Conservation (phyloP, 2,113 vertebrate species). For the Catharus minimus region DNA sequence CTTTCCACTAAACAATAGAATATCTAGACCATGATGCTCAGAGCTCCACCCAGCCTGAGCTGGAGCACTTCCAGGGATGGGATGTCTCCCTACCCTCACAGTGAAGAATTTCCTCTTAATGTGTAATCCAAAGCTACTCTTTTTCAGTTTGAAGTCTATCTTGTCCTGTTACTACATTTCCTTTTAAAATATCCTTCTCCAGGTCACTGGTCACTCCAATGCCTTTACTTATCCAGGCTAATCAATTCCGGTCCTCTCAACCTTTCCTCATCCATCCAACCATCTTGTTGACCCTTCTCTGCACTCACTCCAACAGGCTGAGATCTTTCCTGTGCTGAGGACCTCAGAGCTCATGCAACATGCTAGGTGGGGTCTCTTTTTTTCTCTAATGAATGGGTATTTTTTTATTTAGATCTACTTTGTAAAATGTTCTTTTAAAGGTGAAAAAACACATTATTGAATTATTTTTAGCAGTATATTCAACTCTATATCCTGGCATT, state of each 20-base stretch:
- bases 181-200: neutral
- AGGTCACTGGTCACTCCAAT: accelerated
- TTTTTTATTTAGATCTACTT: neutral
- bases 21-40: accelerated
- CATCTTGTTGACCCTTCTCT: neutral
- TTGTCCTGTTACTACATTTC: no score
- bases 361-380: accelerated
- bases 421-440: neutral
- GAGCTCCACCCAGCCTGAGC: neutral
- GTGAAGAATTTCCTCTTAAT: neutral
- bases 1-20: no score
- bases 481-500: no score
- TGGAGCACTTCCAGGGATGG: neutral
- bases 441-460: no score
- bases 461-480: no score
- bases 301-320: accelerated
- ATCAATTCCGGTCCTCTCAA: neutral
- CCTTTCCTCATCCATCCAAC: neutral
- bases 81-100: neutral
- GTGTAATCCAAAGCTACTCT: neutral
- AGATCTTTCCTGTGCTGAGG: neutral
- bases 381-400: accelerated
- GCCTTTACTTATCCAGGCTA: neutral
- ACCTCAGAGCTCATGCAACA: neutral
- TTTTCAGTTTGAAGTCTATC: neutral